A percentile compares a stretch with the other conserved stretches of the same genome.
Evolutionary conservation across 2,797 vertebrate species (phyloP).

Genomic region (Nannoperca obscura): DNA sequence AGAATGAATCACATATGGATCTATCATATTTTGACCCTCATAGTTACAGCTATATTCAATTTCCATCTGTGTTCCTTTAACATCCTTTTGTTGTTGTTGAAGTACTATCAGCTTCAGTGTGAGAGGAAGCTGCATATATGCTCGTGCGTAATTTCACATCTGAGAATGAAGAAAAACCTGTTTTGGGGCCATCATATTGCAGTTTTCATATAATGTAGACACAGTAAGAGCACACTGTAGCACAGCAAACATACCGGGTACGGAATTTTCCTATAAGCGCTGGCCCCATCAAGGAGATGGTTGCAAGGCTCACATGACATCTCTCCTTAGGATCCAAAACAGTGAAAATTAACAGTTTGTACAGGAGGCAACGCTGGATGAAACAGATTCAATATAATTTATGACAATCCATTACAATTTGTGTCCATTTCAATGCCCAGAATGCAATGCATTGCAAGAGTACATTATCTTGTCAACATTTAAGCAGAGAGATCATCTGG

Average conservation of each 20-base stretch:
- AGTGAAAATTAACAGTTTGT: conserved; percentile 44
- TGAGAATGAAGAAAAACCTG: conserved; percentile 21
- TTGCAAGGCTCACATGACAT: conserved; percentile 84
- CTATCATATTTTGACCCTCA: background rate
- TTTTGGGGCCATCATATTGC: conserved; percentile 13
- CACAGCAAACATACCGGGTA: conserved; percentile 80
- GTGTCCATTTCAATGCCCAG: background rate
- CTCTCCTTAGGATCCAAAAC: conserved; percentile 83
- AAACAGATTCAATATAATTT: background rate
- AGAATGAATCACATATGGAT: background rate
- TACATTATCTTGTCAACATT: background rate
- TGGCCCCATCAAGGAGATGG: conserved; percentile 86
- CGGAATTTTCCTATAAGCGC: conserved; percentile 85
- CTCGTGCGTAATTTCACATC: conserved; percentile 13
- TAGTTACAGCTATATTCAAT: background rate
- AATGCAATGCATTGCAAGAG: conserved; percentile 1
- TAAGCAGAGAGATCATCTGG: background rate
- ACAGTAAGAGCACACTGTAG: background rate
- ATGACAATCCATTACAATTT: background rate
- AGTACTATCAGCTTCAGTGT: conserved; percentile 3
- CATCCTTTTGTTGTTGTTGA: conserved; percentile 33
- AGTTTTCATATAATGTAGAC: background rate
- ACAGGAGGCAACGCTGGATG: background rate
- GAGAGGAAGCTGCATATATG: conserved; percentile 54
- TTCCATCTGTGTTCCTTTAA: conserved; percentile 3